Conservation (phyloP, 2,113 vertebrate species). For the Vidua macroura region DNA sequence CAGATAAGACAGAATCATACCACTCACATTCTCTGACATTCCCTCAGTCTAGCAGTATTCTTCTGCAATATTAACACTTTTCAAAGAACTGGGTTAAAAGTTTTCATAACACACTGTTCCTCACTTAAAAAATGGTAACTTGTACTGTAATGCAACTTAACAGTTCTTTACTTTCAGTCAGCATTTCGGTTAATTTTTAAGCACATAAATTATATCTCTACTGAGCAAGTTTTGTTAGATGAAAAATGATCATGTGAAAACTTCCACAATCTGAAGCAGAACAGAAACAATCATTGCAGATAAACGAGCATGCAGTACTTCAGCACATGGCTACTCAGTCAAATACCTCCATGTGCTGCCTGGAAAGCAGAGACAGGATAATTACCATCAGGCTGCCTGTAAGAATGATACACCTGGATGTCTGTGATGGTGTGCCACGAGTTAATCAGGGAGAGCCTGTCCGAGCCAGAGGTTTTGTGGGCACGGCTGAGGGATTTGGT, state of each 20-base stretch:
- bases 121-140: background rate
- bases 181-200: background rate
- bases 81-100: background rate
- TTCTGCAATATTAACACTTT: background rate
- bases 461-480: slow-evolving; percentile 91
- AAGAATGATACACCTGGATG: slow-evolving; percentile 95
- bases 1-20: background rate
- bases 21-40: background rate
- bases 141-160: background rate
- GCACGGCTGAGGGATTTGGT: slow-evolving; percentile 94
- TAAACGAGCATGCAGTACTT: background rate
- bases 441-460: slow-evolving; percentile 89
- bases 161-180: background rate
- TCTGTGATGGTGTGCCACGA: slow-evolving; percentile 98
- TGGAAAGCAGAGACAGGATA: slow-evolving; percentile 46
- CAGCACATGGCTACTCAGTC: background rate
- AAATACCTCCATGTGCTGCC: background rate
- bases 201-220: background rate
- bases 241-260: background rate
- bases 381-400: slow-evolving; percentile 96
- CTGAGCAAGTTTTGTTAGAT: background rate
- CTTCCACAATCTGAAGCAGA: background rate
- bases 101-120: background rate
- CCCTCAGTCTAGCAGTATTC: background rate
- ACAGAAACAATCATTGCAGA: background rate